These are phyloP conservation scores for Melanostoma scalare DNA, from an alignment of 2,888 invertebrate genomes.

Conservation along the genomic window DNA sequence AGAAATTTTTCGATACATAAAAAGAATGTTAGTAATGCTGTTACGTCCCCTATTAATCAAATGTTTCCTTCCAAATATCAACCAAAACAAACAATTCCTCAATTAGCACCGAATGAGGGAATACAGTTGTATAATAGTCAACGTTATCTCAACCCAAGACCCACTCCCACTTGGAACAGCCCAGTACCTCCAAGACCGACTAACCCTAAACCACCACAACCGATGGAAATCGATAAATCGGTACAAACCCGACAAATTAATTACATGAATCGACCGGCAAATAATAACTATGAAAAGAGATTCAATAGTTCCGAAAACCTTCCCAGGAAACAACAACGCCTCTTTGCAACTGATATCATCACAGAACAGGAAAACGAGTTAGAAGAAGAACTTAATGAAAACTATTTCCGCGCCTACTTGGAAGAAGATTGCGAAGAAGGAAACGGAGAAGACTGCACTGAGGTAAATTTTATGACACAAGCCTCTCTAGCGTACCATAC, in stretches of 20 bases:
- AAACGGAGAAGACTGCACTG: neutral
- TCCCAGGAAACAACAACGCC: slow-evolving; percentile 29
- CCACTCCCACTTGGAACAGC: neutral
- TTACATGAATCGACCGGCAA: slow-evolving; percentile 40
- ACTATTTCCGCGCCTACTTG: slow-evolving; percentile 14
- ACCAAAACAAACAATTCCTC: neutral
- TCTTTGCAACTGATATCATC: slow-evolving; percentile 14
- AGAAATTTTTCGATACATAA: slow-evolving; percentile 24
- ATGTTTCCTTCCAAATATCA: slow-evolving; percentile 16
- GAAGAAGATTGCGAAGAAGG: slow-evolving; percentile 10
- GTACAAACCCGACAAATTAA: slow-evolving; percentile 31
- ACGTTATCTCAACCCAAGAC: slow-evolving; percentile 6
- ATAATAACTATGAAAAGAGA: neutral
- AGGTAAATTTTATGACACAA: slow-evolving; percentile 39
- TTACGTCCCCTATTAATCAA: slow-evolving; percentile 29
- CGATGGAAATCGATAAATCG: slow-evolving; percentile 37
- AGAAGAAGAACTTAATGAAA: neutral
- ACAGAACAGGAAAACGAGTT: neutral
- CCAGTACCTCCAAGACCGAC: slow-evolving; percentile 11
- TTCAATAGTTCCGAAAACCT: neutral
- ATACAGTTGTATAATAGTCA: slow-evolving; percentile 29
- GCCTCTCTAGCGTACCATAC: slow-evolving; percentile 47
- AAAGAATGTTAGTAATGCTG: slow-evolving; percentile 9
- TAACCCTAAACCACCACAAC: slow-evolving; percentile 28
- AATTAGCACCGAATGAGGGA: slow-evolving; percentile 1